Base-by-base conservation (phyloP, 2,888 invertebrate species). In the Epistrophella euchroma region DNA sequence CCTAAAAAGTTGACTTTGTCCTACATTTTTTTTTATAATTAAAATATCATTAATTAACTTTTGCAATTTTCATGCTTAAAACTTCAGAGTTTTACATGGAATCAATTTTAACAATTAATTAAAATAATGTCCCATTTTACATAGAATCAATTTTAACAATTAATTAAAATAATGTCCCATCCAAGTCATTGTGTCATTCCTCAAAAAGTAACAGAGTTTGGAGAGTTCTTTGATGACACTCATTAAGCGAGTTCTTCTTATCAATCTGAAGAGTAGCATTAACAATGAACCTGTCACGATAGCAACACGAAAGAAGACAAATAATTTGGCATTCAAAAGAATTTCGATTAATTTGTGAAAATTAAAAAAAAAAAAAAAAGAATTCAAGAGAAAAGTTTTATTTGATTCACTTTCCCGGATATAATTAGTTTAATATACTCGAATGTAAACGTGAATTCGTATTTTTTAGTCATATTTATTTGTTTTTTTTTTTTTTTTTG, bases 11-110 rank as follows among this genome's bases (percentile, higher is more conserved):
- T 32, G 47, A 68, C 3, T 15, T 4, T n/a, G 0, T 58, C 19
- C n/a, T n/a, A n/a, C n/a, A n/a, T 50, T 56, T 22, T 15, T 37
- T 37, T 37, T 37, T 15, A 68, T 74, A 6, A 84, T 83, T 83
- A 64, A 83, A 83, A 79, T 58, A 43, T 64, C 75, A 75, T 79
- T 75, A 84, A 84, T 80, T 84, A 75, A 66, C 84, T 84, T 74
- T 79, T 28, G 64, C 40, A 58, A 58, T 58, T 64, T 56, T 50
- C 40, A 15, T 43, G 37, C 22, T 28, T 37, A 10, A 19, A 47
- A 22, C 4, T 50, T 78, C 73, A 47, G 17, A 40, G 22, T 66
- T 75, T 75, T 66, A 60, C 66, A 71, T 37, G 66, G 43, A 75
- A 71, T 74, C 50, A 56, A 78, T 58, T 79, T 74, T 71, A 79